Base-by-base conservation (phyloP, 2,113 vertebrate genomes). In the Tenrec ecaudatus region DNA sequence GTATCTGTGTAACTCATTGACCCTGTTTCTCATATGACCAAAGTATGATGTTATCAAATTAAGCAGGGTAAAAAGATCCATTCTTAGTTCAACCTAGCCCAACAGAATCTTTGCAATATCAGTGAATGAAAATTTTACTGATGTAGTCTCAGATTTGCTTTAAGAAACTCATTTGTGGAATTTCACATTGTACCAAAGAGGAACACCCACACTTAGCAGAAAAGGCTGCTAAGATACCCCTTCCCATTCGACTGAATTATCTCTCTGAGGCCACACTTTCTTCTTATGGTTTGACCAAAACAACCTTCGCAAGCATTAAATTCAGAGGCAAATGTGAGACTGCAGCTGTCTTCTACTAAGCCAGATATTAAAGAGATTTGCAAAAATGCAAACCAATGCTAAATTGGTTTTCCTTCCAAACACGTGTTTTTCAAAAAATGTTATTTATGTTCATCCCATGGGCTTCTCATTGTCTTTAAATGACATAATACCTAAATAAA, bases 331-430 rank as follows among this genome's bases (percentile, higher is more conserved):
- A 76, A 86, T 53, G n/a, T 0, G 7, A 82, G 36, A 81, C 11
- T 33, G 11, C 53, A 89, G 17, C 38, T 64, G 23, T 86, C 60
- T 81, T 47, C 43, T 91, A 33, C 78, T 79, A 19, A 80, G 33
- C 29, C 31, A 83, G 58, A 82, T 58, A 29, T 38, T 57, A 40
- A 82, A 82, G 80, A 89, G 22, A 88, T 92, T 91, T 87, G 60
- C 66, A 86, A 91, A 90, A 64, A 64, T 19, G 77, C 25, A 80
- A 86, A 88, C 33, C 57, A 22, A 36, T 62, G 25, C 60, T 75
- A 47, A 71, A 79, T 64, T 79, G 82, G 33, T 75, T 94, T 88
- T 90, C 71, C 89, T 91, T 88, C 62, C 88, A 36, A 85, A 80
- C 75, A 69, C 53, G 58, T 0, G 71, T 57, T 43, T 73, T 38